Percentiles rank a stretch among this genome's conserved stretches.
Evolutionary conservation across 1,140 invertebrate species (phyloP).

Genomic region (Heliconius nattereri): DNA sequence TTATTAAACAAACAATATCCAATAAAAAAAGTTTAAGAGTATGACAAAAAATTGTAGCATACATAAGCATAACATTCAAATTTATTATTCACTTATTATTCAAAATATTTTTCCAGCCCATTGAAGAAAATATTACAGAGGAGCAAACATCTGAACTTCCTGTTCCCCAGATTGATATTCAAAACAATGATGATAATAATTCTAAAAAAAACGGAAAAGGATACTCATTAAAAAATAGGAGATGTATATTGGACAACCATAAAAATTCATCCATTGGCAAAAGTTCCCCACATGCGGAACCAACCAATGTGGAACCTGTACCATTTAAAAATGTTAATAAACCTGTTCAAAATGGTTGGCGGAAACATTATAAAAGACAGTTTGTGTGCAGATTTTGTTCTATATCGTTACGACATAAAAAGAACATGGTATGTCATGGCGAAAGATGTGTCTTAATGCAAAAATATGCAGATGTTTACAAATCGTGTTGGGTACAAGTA

Average conservation of each 20-base stretch:
- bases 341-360: background rate
- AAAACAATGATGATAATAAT: background rate
- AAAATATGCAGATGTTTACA: slow-evolving; percentile 47
- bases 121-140: background rate
- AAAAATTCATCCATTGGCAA: background rate
- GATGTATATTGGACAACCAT: background rate
- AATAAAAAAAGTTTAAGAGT: no score
- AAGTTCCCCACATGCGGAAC: background rate
- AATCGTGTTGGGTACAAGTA: slow-evolving; percentile 50
- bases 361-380: slow-evolving; percentile 46
- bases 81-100: no score
- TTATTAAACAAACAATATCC: no score
- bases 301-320: background rate
- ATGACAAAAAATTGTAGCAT: no score
- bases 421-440: slow-evolving; percentile 42
- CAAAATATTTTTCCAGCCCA: background rate
- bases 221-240: background rate
- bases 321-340: background rate
- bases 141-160: background rate
- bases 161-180: background rate
- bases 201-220: background rate
- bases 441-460: slow-evolving; percentile 32
- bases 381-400: slow-evolving; percentile 59
- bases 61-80: no score
- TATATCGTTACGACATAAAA: slow-evolving; percentile 40